Base-by-base conservation (phyloP, 2,797 vertebrate genomes). In the Enteromius radiatus region DNA sequence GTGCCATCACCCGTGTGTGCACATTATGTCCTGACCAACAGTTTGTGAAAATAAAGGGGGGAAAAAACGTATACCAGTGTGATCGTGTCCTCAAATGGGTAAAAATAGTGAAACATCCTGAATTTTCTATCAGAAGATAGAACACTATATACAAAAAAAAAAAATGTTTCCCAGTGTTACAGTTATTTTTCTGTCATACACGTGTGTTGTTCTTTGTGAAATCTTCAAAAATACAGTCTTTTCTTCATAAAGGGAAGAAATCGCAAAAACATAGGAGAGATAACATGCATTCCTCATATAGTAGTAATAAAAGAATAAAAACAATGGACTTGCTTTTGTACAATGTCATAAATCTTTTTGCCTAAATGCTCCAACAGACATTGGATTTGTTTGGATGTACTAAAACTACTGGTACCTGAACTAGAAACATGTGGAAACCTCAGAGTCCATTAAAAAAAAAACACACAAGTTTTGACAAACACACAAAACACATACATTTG, bases 121-220 rank as follows among this genome's bases (percentile, higher is more conserved):
- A 10, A 70, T 17, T 63, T 47, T 54, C 33, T 45, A 54, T 80
- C 33, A 14, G 36, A 80, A 65, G 56, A n/a, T 64, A 78, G 74
- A 74, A 81, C 82, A 81, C 21, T 78, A 73, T 61, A 23, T 75
- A 84, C 49, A 84, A 49, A 8, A 45, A 70, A 6, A 54, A n/a
- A 5, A 64, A n/a, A n/a, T n/a, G 36, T 64, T 70, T 64, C 41
- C 54, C 23, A 12, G 26, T 68, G 7, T 78, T 11, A 43, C 33
- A 4, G 19, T 43, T 14, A 14, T 36, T 43, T 73, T 63, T 70
- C 5, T 56, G n/a, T 56, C 26, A 54, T 69, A 41, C 15, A 19
- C 3, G 31, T 38, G 15, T 19, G 68, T 41, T 38, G 73, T 56
- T 56, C 10, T 80, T 12, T 71, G 67, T 38, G 19, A 67, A 38